Conservation (phyloP, 2,113 vertebrate species). For the Embiotoca jacksoni region DNA sequence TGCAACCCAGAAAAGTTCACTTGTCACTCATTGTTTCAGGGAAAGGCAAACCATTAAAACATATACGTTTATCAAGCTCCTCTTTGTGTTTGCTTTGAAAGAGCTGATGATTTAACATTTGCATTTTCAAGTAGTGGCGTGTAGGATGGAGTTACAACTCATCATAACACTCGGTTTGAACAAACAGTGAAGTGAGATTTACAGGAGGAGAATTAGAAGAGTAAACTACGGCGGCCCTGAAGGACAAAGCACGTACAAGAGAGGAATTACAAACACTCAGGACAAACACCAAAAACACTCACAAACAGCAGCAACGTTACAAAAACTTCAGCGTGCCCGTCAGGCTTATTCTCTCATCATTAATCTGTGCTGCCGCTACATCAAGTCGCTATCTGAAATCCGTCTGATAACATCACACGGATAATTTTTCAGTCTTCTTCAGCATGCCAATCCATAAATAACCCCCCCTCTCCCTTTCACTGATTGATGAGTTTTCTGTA, state of each 20-base stretch:
- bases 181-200: not conserved
- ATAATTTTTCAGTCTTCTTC: not conserved
- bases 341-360: not conserved
- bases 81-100: slow-evolving; percentile 26
- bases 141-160: not conserved
- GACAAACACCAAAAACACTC: not conserved
- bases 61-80: not conserved
- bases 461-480: not conserved
- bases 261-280: not conserved
- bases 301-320: not conserved
- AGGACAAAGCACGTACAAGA: not conserved
- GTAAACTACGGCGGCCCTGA: not conserved
- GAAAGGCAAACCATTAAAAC: not conserved
- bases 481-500: slow-evolving; percentile 1
- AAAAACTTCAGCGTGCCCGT: not conserved
- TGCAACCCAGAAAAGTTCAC: slow-evolving; percentile 42
- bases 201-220: not conserved
- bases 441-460: not conserved
- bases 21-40: slow-evolving; percentile 9
- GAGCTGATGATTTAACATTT: slow-evolving; percentile 2
- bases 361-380: not conserved
- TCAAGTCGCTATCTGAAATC: too few species aligned
- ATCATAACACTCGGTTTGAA: not conserved
- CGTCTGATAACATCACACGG: not conserved
- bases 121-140: not conserved